Conservation (phyloP, 2,888 invertebrate genomes). For the Eutolmus rufibarbis region DNA sequence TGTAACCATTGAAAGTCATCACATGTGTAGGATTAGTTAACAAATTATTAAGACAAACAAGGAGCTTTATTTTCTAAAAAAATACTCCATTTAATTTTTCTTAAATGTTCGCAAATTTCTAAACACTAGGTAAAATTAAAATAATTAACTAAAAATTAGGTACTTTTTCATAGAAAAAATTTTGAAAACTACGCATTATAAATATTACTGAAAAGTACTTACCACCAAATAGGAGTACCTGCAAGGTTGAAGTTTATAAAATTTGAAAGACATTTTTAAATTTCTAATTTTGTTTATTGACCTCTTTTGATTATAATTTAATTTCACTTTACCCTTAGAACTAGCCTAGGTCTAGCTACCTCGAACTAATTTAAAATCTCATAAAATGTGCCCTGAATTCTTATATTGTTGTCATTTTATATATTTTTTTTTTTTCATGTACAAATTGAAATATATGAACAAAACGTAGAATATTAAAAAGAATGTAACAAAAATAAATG, state of each 20-base stretch:
- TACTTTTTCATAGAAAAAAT: too few species aligned
- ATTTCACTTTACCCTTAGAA: not conserved
- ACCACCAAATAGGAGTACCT: not conserved
- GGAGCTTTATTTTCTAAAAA: too few species aligned
- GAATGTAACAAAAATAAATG: not conserved
- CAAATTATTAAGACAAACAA: too few species aligned
- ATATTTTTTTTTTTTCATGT: slow-evolving; percentile 10
- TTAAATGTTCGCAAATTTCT: too few species aligned
- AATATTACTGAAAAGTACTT: not conserved
- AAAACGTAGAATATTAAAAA: slow-evolving; percentile 25
- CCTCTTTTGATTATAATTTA: slow-evolving; percentile 45
- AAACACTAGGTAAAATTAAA: too few species aligned
- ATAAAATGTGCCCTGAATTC: slow-evolving; percentile 46
- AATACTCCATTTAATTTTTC: too few species aligned
- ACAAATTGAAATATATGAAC: slow-evolving; percentile 3
- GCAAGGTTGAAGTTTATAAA: not conserved
- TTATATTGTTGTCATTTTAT: slow-evolving; percentile 13
- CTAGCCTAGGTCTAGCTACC: not conserved
- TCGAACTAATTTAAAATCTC: slow-evolving; percentile 27
- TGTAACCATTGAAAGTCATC: too few species aligned
- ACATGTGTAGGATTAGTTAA: too few species aligned
- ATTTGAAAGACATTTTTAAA: not conserved
- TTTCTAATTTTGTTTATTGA: slow-evolving; percentile 40
- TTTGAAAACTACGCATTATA: not conserved
- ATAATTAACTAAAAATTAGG: too few species aligned